Evolutionary conservation across 2,888 invertebrate species (phyloP), one percentile per base, ranked within the genome.

Genomic region (Notodonta dromedarius): DNA sequence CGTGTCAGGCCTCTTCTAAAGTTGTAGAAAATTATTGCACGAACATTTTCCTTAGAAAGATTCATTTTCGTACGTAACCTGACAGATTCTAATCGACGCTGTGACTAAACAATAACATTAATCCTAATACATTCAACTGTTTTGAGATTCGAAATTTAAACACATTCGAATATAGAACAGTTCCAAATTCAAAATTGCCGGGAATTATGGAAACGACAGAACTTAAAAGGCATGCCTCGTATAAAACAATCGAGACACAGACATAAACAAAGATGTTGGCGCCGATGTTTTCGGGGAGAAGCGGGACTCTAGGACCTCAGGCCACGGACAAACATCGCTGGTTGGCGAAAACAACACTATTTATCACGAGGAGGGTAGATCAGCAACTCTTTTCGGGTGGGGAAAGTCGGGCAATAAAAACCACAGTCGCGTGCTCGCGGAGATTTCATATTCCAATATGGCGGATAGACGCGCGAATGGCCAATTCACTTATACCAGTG

Each of bases 291-390:
- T 79, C 63, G 55, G 67, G 70, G 72, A 75, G 73, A 66, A 71
- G 73, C 69, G 66, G 71, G 69, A 69, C 70, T 74, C 63, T 70
- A 71, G 76, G 79, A 75, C 75, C 75, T 65, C 64, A 69, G 62
- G 77, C 82, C 82, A 71, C 75, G 84, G 82, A 85, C 89, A 90
- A 91, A 91, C 88, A 90, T 85, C 84, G 78, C 76, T 64, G 70
- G 82, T 89, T 85, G 87, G 85, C 91, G 91, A 91, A 93, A 93
- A 93, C 93, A 93, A 93, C 90, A 88, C 90, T 83, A 91, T 93
- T 91, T 92, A 92, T 93, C 92, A 91, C 84, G 86, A 85, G 88
- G 89, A 85, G 88, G 89, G 87, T 83, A 80, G 85, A 87, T 53
- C 62, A 16, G 68, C 79, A 83, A 84, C 84, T 86, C 82, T 84